Evolutionary conservation across 2,888 invertebrate genomes (phyloP).

Genomic region (Spilarctia lutea): DNA sequence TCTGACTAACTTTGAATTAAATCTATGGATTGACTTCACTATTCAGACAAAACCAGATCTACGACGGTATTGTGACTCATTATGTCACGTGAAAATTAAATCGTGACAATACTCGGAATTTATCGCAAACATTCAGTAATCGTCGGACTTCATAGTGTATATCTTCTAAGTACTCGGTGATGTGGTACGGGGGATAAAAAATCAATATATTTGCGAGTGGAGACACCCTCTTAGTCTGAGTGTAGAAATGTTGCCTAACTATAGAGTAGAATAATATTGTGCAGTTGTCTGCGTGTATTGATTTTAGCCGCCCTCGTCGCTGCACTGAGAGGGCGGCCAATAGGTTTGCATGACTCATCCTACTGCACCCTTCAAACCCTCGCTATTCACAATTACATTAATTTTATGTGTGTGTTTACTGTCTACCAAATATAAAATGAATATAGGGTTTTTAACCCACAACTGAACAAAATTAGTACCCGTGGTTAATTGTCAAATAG

Average conservation of each 20-base stretch:
- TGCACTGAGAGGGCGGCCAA: slow-evolving; percentile 27
- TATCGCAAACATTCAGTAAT: slow-evolving; percentile 28
- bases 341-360: slow-evolving; percentile 25
- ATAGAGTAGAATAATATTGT: slow-evolving; percentile 37
- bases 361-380: slow-evolving; percentile 41
- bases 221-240: slow-evolving; percentile 40
- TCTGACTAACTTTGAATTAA: slow-evolving; percentile 29
- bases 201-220: slow-evolving; percentile 33
- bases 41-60: slow-evolving; percentile 30
- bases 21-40: slow-evolving; percentile 14
- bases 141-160: slow-evolving; percentile 3
- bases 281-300: slow-evolving; percentile 58
- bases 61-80: slow-evolving; percentile 37
- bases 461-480: background rate
- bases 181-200: slow-evolving; percentile 20
- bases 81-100: slow-evolving; percentile 31
- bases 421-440: slow-evolving; percentile 18
- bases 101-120: slow-evolving; percentile 30
- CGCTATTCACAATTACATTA: slow-evolving; percentile 29
- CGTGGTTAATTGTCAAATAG: background rate
- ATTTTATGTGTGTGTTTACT: slow-evolving; percentile 20
- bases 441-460: background rate
- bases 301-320: slow-evolving; percentile 44
- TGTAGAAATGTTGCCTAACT: slow-evolving; percentile 39
- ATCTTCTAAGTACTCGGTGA: background rate